These are phyloP conservation scores for Rotaria socialis DNA, from an alignment of 2,888 invertebrate genomes.

Conservation along the genomic window DNA sequence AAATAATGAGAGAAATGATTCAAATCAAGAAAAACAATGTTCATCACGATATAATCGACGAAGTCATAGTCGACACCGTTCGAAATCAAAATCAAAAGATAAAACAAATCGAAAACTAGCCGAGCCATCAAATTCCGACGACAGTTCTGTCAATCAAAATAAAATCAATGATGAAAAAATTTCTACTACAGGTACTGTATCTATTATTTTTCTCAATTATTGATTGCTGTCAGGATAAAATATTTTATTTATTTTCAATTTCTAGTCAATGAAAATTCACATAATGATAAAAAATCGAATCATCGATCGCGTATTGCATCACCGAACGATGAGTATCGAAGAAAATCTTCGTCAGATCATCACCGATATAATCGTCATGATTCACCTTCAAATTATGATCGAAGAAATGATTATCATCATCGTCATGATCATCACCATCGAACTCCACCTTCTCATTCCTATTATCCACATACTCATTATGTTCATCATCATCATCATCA, in stretches of 20 bases:
- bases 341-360: neutral
- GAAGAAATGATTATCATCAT: neutral
- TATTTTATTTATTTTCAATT: neutral
- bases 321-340: neutral
- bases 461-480: neutral
- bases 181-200: neutral
- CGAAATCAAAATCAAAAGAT: neutral
- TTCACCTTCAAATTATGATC: neutral
- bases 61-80: neutral
- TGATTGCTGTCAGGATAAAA: too few species aligned
- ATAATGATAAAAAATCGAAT: neutral
- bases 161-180: neutral
- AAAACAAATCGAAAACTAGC: neutral
- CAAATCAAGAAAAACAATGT: neutral
- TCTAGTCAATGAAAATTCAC: neutral
- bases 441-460: neutral
- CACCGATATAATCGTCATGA: neutral
- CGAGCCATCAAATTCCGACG: neutral
- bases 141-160: neutral
- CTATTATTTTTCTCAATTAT: too few species aligned
- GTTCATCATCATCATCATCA: slow-evolving; percentile 13
- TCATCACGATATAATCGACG: neutral
- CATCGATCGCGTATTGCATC: neutral
- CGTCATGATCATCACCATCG: neutral
- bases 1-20: neutral